A percentile compares a stretch with the other conserved stretches of the same genome.
Conservation (phyloP, 2,113 vertebrate genomes). For the Phycodurus eques region DNA sequence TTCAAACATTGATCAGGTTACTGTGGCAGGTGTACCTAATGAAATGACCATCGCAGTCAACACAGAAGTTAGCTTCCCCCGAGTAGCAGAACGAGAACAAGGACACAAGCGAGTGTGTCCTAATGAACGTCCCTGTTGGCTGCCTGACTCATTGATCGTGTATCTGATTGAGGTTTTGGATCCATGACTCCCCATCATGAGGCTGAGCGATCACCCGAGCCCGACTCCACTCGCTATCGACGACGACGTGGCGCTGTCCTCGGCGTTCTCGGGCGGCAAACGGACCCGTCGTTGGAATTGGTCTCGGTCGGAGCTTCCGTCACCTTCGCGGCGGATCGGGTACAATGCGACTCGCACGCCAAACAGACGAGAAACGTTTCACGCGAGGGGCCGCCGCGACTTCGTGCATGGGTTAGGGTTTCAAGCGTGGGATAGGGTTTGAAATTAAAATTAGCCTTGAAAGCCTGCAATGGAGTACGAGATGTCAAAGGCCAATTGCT, state of each 20-base stretch:
- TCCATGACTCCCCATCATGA: background rate
- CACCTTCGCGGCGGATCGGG: background rate
- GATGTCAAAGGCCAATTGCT: no score
- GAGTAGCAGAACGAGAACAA: background rate
- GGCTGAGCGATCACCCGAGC: background rate
- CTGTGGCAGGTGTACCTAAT: background rate
- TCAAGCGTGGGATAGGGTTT: background rate
- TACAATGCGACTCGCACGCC: background rate
- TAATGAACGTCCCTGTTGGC: background rate
- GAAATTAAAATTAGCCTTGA: background rate
- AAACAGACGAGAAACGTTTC: background rate
- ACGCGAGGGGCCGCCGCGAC: background rate
- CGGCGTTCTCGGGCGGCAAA: background rate
- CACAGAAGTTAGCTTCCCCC: background rate
- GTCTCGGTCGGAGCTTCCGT: background rate
- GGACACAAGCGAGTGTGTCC: background rate
- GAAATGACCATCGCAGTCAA: background rate
- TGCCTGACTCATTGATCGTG: conserved; percentile 2
- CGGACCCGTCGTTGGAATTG: background rate
- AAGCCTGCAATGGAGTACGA: no score
- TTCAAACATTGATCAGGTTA: no score
- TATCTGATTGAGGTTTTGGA: background rate
- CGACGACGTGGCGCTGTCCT: background rate
- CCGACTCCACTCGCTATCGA: background rate
- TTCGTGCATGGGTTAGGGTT: background rate